Evolutionary conservation across 2,113 vertebrate species (phyloP).

Genomic region (Grammomys dolichurus): DNA sequence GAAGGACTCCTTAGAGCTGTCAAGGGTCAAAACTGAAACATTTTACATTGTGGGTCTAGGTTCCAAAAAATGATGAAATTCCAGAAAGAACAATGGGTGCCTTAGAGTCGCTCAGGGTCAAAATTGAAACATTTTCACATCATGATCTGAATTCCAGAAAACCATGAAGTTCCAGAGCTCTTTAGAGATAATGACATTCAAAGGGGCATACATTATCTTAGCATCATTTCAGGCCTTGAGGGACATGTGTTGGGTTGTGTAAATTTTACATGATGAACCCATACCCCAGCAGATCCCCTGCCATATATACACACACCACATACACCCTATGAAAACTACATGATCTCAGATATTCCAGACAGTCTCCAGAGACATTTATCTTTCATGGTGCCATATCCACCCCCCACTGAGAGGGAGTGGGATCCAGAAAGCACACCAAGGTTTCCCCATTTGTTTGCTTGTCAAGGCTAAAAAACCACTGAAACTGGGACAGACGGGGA

Average conservation of each 20-base stretch:
- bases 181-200: slow-evolving; percentile 18
- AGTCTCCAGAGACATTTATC: not conserved
- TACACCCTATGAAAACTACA: not conserved
- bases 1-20: not conserved
- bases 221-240: not conserved
- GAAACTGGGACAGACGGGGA: not conserved
- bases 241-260: not conserved
- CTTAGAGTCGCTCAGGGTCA: slow-evolving; percentile 20
- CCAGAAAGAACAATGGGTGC: slow-evolving; percentile 14
- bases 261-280: not conserved
- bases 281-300: not conserved
- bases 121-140: not conserved
- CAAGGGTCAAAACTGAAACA: slow-evolving; percentile 35
- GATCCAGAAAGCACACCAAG: not conserved
- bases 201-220: not conserved
- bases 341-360: not conserved
- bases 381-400: not conserved
- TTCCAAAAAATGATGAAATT: slow-evolving; percentile 51
- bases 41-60: slow-evolving; percentile 22
- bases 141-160: slow-evolving; percentile 45
- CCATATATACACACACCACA: not conserved
- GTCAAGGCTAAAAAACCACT: slow-evolving; percentile 37
- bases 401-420: not conserved
- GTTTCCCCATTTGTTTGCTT: not conserved
- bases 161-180: slow-evolving; percentile 18